Conservation (phyloP, 2,113 vertebrate genomes). For the Siniperca chuatsi region DNA sequence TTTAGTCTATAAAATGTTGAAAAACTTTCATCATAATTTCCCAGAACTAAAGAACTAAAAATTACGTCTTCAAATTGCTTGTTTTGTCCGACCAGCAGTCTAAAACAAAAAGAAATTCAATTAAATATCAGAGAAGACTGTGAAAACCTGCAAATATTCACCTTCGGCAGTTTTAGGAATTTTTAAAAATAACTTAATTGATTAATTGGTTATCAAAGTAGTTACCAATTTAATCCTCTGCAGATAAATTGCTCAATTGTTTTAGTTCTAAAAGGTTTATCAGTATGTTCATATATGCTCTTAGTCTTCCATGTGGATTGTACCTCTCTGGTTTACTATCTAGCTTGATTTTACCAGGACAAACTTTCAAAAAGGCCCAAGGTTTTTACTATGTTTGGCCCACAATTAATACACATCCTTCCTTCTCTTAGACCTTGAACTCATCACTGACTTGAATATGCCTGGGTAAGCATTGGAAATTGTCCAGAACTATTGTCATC, state of each 20-base stretch:
- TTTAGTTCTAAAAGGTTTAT: background rate
- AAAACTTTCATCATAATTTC: too few species aligned
- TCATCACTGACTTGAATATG: constrained; percentile 10
- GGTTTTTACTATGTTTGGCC: constrained; percentile 39
- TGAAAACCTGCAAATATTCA: too few species aligned
- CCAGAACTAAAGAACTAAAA: too few species aligned
- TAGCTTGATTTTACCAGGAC: constrained; percentile 24
- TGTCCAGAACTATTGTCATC: constrained; percentile 43
- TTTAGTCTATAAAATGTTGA: too few species aligned
- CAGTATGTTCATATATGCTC: background rate
- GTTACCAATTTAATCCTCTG: background rate
- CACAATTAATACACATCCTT: constrained; percentile 47
- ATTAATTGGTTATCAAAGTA: background rate
- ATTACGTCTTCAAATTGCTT: too few species aligned
- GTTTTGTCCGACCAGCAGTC: too few species aligned
- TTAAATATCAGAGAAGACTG: too few species aligned
- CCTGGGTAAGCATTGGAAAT: constrained; percentile 27
- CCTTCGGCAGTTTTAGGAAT: background rate
- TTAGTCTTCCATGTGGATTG: background rate
- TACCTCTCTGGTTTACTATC: background rate
- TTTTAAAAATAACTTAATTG: background rate
- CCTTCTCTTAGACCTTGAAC: constrained; percentile 50
- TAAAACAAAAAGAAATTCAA: too few species aligned
- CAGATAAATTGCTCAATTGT: background rate
- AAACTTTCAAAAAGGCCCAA: constrained; percentile 34